These are phyloP conservation scores for Apis florea DNA, from an alignment of 1,140 invertebrate species.

Conservation along the genomic window DNA sequence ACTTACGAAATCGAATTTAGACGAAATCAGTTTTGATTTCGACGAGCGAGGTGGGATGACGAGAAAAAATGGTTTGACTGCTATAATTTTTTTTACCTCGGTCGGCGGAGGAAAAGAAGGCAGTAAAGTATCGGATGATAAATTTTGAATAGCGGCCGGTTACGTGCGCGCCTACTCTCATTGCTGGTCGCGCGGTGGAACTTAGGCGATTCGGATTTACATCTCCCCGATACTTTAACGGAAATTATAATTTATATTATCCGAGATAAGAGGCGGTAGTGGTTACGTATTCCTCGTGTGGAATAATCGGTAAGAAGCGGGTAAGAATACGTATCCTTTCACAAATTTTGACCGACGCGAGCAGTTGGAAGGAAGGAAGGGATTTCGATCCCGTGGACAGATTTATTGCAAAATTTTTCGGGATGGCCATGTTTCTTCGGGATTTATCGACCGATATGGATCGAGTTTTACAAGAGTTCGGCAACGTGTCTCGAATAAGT, in stretches of 20 bases:
- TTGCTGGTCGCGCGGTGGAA: neutral
- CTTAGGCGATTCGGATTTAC: neutral
- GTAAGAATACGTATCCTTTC: too few species aligned
- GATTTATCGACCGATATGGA: too few species aligned
- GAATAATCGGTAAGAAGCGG: too few species aligned
- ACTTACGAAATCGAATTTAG: too few species aligned
- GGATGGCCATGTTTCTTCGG: too few species aligned
- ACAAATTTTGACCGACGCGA: too few species aligned
- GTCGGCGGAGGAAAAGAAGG: neutral
- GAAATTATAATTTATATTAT: neutral
- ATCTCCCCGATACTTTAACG: neutral
- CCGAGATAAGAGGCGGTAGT: neutral
- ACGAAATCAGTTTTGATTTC: neutral
- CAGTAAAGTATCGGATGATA: conserved; percentile 22
- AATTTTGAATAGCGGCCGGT: conserved; percentile 21
- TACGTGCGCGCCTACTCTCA: neutral
- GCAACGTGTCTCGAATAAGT: too few species aligned
- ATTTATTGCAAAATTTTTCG: too few species aligned
- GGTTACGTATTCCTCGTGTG: too few species aligned
- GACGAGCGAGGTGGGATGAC: neutral
- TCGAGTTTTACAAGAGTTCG: too few species aligned
- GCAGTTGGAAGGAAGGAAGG: too few species aligned
- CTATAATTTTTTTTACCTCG: conserved; percentile 22
- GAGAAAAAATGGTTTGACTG: conserved; percentile 10
- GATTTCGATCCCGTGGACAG: too few species aligned